phyloP scores from a whole-genome alignment of 1,140 invertebrate genomes.

The Drosophila lacertosa region DNA sequence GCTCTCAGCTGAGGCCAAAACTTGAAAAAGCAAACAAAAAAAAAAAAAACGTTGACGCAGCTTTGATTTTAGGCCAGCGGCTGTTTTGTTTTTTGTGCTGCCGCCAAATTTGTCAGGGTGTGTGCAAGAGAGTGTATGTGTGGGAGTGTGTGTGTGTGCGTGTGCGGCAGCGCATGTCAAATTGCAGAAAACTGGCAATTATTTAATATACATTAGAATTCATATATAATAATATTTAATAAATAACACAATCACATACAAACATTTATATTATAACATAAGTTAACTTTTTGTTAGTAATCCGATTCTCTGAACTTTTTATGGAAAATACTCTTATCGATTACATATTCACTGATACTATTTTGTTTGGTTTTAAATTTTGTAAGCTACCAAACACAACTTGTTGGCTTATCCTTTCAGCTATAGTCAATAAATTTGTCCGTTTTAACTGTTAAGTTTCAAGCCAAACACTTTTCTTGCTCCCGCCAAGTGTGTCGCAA shows the following conservation, averaged over 20 bases:
- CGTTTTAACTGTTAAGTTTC: too few species aligned
- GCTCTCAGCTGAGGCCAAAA: background rate
- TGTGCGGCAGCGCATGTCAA: slow-evolving; percentile 7
- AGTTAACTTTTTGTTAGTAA: too few species aligned
- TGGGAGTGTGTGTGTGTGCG: background rate
- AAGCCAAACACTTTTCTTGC: too few species aligned
- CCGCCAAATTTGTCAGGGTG: background rate
- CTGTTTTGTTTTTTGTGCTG: background rate
- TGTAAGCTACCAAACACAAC: too few species aligned
- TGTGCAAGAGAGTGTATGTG: background rate
- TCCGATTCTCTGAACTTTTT: too few species aligned
- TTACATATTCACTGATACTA: too few species aligned
- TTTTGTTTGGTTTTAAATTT: too few species aligned
- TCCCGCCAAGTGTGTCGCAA: background rate
- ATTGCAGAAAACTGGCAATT: slow-evolving; percentile 4
- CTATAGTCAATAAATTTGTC: too few species aligned
- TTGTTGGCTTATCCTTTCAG: too few species aligned
- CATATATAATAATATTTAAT: too few species aligned
- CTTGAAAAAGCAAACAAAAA: background rate
- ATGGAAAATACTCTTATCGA: too few species aligned
- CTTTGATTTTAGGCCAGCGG: slow-evolving; percentile 1
- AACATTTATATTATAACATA: too few species aligned
- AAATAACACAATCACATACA: background rate
- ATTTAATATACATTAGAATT: background rate
- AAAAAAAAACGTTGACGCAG: background rate